phyloP scores from a whole-genome alignment of 2,797 vertebrate genomes.

The Platalea minor region DNA sequence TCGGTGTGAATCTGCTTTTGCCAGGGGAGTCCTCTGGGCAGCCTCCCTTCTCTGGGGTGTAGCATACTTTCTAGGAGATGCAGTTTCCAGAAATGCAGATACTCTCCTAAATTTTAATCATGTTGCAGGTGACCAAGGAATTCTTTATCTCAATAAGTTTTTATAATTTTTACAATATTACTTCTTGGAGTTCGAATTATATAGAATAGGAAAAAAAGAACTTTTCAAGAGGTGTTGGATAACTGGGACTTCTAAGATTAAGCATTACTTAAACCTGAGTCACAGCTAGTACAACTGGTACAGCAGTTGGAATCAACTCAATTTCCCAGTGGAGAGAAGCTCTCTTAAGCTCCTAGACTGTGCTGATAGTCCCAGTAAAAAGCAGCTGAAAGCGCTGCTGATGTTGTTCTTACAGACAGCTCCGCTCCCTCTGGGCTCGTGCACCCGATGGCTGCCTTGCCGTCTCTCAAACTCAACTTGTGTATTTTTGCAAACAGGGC shows the following conservation, averaged over 20 bases:
- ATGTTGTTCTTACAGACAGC: fast-evolving
- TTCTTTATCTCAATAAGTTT: neutral
- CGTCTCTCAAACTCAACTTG: neutral
- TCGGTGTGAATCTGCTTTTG: slow-evolving; percentile 38
- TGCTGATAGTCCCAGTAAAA: fast-evolving
- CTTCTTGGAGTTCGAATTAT: neutral
- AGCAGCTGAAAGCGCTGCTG: fast-evolving
- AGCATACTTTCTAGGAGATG: neutral
- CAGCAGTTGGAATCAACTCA: fast-evolving
- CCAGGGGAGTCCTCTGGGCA: neutral
- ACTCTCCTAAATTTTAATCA: neutral
- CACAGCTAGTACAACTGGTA: neutral
- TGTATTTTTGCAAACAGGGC: slow-evolving; percentile 76
- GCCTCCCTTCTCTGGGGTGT: neutral
- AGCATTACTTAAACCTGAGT: neutral
- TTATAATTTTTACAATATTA: neutral
- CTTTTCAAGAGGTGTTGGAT: neutral
- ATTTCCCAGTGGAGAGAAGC: neutral
- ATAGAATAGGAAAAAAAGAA: no score
- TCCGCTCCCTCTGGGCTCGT: fast-evolving
- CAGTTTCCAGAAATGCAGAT: neutral
- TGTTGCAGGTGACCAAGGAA: no score
- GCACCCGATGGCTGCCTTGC: fast-evolving
- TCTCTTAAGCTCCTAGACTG: neutral
- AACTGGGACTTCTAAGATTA: neutral